These are phyloP conservation scores for Xestia rhomboidea DNA, from an alignment of 2,888 invertebrate species.

Conservation along the genomic window DNA sequence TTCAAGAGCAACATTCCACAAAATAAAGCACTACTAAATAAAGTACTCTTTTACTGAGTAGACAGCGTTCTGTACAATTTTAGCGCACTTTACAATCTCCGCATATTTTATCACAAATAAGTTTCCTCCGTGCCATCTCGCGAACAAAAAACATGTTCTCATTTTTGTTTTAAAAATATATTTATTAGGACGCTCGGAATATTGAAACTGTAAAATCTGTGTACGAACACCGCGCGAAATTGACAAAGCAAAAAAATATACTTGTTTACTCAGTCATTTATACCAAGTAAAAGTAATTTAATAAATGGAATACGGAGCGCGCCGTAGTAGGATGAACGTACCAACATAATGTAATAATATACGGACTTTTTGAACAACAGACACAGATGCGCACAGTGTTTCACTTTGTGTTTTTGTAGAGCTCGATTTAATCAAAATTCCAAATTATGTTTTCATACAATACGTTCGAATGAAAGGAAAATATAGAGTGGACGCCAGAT, in stretches of 20 bases:
- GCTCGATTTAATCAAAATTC: slow-evolving; percentile 58
- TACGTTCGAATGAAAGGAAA: slow-evolving; percentile 36
- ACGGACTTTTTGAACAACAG: slow-evolving; percentile 45
- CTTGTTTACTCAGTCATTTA: slow-evolving; percentile 74
- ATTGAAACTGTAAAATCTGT: slow-evolving; percentile 57
- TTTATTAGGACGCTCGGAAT: slow-evolving; percentile 20
- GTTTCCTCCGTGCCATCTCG: slow-evolving; percentile 30
- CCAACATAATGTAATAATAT: slow-evolving; percentile 63
- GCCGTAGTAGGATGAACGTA: slow-evolving; percentile 57
- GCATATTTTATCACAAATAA: slow-evolving; percentile 48
- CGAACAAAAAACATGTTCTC: slow-evolving; percentile 29
- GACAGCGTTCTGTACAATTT: slow-evolving; percentile 24
- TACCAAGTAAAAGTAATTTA: slow-evolving; percentile 79
- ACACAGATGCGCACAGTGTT: slow-evolving; percentile 49
- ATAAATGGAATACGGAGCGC: slow-evolving; percentile 77
- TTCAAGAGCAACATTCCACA: slow-evolving; percentile 12
- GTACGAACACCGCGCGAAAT: slow-evolving; percentile 34
- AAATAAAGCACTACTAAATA: slow-evolving; percentile 41
- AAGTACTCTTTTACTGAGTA: slow-evolving; percentile 37
- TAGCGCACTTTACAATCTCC: slow-evolving; percentile 31
- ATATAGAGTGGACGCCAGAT: slow-evolving; percentile 41
- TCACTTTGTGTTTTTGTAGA: slow-evolving; percentile 42
- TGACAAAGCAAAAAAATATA: slow-evolving; percentile 64
- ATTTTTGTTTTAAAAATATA: slow-evolving; percentile 36
- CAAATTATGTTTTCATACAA: slow-evolving; percentile 43